Evolutionary conservation across 2,113 vertebrate species (phyloP), one percentile per base, ranked within the genome.

Genomic region (Empidonax alnorum): DNA sequence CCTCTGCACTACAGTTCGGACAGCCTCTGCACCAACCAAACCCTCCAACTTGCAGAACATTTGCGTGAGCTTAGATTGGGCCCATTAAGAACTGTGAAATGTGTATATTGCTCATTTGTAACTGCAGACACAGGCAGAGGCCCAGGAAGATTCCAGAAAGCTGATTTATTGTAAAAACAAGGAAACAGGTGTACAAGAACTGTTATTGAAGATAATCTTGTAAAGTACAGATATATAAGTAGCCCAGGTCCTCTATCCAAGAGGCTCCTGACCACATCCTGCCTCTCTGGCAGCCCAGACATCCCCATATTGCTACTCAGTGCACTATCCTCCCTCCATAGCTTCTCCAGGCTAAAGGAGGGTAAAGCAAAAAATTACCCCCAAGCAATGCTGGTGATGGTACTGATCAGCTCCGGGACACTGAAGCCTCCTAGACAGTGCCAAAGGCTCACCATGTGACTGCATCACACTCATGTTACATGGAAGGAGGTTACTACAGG

Each of bases 231-330:
- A 33, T 23, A 41, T 1, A 53, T 16, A 50, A 41, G 42, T 2
- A 50, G 11, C 25, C 19, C 0, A 0, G 14, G 21, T 71, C 7
- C 14, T 49, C 8, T 58, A 5, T 5, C 30, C 4, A 1, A 53
- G 20, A 19, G 14, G 31, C 46, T 74, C n/a, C 21, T 23, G n/a
- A 67, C 62, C 6, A 20, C 22, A 53, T 14, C 18, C 67, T 56
- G 30, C 41, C 31, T 39, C 56, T 25, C 41, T 13, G 5, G 16
- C 10, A 46, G 31, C 23, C 12, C 61, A 66, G 31, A 30, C 41
- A 63, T 23, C 23, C 9, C 35, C 10, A 2, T 6, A 12, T 7
- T 68, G 33, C 52, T 81, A 22, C 42, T 33, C 13, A 37, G 20
- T 18, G 21, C 13, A 5, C 10, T 6, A 23, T 21, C 6, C 5